A percentile compares a stretch with the other conserved stretches of the same genome.
These are phyloP conservation scores for Furcula furcula DNA, from an alignment of 2,888 invertebrate genomes.

Conservation along the genomic window DNA sequence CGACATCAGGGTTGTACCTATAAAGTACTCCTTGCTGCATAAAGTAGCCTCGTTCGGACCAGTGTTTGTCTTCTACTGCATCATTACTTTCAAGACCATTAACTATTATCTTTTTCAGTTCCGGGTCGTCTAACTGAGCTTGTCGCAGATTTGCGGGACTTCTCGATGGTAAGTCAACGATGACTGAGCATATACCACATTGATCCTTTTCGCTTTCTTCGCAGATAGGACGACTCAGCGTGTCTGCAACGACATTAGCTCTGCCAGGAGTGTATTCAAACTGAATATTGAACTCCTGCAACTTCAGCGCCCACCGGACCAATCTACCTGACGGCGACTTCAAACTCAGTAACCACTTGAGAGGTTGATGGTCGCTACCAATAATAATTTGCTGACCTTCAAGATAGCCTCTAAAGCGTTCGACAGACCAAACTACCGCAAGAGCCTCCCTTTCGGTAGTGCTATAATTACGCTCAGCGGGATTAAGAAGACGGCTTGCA, in stretches of 20 bases:
- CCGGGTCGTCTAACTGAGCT: constrained; percentile 18
- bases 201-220: background rate
- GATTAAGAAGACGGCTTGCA: too few species aligned
- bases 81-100: constrained; percentile 16
- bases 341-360: constrained; percentile 47
- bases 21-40: constrained; percentile 27
- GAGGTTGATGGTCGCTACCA: constrained; percentile 14
- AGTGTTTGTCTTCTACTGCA: background rate
- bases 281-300: constrained; percentile 48
- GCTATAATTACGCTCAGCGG: too few species aligned
- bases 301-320: constrained; percentile 54
- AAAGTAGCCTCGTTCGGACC: constrained; percentile 21
- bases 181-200: constrained; percentile 2
- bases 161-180: constrained; percentile 5
- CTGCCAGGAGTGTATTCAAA: constrained; percentile 51
- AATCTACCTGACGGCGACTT: constrained; percentile 55
- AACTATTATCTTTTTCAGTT: constrained; percentile 21
- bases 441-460: too few species aligned
- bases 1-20: constrained; percentile 11
- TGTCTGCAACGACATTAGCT: constrained; percentile 23
- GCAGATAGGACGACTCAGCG: constrained; percentile 13
- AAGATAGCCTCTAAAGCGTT: constrained; percentile 27
- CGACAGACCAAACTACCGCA: too few species aligned
- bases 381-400: constrained; percentile 10
- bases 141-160: constrained; percentile 10